Evolutionary conservation across 1,140 invertebrate genomes (phyloP).

Genomic region (Bacillus rossius): DNA sequence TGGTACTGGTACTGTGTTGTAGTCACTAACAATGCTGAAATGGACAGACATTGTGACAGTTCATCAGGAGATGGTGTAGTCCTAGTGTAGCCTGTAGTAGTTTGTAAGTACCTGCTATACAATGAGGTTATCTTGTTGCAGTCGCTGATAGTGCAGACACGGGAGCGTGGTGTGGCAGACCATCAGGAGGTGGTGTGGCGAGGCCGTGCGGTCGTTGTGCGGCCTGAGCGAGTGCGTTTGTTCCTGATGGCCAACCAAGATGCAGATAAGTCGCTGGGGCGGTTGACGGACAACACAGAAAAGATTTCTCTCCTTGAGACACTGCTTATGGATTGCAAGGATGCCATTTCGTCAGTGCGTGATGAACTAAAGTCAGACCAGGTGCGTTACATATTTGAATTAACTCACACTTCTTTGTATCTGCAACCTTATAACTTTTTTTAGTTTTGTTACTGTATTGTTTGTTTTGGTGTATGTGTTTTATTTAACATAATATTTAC

Average conservation of each 20-base stretch:
- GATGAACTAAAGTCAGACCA: slow-evolving; percentile 80
- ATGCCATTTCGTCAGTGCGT: slow-evolving; percentile 78
- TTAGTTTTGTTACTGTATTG: background rate
- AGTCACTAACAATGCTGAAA: too few species aligned
- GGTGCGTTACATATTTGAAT: background rate
- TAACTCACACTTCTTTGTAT: too few species aligned
- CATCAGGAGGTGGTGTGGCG: slow-evolving; percentile 67
- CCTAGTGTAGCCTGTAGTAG: background rate
- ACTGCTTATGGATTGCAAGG: slow-evolving; percentile 91
- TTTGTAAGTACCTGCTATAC: background rate
- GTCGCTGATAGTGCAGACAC: slow-evolving; percentile 80
- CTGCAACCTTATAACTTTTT: background rate
- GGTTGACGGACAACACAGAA: slow-evolving; percentile 56
- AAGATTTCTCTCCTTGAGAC: slow-evolving; percentile 85
- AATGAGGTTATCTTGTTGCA: slow-evolving; percentile 27
- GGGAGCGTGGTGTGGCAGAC: slow-evolving; percentile 53
- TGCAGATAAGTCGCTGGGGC: slow-evolving; percentile 64
- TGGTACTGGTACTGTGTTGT: too few species aligned
- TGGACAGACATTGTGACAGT: too few species aligned
- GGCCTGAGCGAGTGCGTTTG: slow-evolving; percentile 73
- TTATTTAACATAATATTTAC: too few species aligned
- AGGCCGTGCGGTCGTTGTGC: slow-evolving; percentile 69
- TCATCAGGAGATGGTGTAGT: background rate
- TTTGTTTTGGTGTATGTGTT: too few species aligned
- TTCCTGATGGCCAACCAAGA: slow-evolving; percentile 79